These are phyloP conservation scores for Agraylea sexmaculata DNA, from an alignment of 1,140 invertebrate species.

Conservation along the genomic window DNA sequence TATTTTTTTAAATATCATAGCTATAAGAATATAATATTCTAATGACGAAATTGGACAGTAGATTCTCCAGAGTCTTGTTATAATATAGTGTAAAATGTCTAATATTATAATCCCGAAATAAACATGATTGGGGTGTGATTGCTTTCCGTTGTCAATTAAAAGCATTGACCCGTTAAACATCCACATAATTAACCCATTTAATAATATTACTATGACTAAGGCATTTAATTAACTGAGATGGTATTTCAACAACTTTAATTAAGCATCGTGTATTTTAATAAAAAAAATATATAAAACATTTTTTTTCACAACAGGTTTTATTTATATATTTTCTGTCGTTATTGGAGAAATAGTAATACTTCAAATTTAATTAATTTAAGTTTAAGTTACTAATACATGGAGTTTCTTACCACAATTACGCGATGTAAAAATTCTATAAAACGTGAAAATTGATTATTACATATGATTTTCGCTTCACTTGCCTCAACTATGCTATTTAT, in stretches of 20 bases:
- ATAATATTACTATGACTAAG: background rate
- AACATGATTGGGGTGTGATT: background rate
- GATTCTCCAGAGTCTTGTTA: no score
- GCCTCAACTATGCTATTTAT: no score
- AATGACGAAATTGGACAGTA: no score
- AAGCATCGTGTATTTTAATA: background rate
- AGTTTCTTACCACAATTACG: no score
- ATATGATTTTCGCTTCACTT: no score
- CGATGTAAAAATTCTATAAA: no score
- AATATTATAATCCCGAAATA: conserved; percentile 2
- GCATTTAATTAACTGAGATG: conserved; percentile 8
- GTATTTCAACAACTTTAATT: background rate
- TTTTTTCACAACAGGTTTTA: background rate
- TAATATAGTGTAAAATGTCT: background rate
- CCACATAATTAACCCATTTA: conserved; percentile 3
- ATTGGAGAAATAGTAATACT: background rate
- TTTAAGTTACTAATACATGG: no score
- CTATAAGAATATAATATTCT: background rate
- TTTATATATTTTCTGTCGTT: background rate
- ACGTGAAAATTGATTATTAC: no score
- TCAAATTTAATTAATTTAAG: no score
- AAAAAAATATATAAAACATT: background rate
- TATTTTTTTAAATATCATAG: conserved; percentile 1
- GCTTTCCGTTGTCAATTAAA: conserved; percentile 15
- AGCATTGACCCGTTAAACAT: conserved; percentile 14